Conservation (phyloP, 2,797 vertebrate species). For the Knipowitschia caucasica region DNA sequence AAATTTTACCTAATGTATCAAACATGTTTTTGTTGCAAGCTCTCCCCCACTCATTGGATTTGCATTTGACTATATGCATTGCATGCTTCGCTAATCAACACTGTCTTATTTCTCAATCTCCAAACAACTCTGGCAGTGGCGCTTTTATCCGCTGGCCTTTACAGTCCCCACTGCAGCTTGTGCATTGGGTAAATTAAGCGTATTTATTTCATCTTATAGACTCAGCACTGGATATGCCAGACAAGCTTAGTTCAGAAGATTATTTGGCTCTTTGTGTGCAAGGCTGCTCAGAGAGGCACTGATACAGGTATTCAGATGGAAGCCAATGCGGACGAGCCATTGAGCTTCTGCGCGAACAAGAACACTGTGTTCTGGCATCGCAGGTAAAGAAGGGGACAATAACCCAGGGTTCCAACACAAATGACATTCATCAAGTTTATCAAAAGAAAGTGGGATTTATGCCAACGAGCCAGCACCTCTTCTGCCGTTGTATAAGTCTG, state of each 20-base stretch:
- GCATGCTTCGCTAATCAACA: constrained; percentile 63
- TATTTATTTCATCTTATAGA: constrained; percentile 77
- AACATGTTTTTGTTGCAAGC: constrained; percentile 67
- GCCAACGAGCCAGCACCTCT: constrained; percentile 59
- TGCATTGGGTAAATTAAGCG: constrained; percentile 65
- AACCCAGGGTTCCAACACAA: constrained; percentile 66
- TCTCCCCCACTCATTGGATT: constrained; percentile 60
- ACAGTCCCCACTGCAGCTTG: constrained; percentile 40
- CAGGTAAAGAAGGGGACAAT: constrained; percentile 69
- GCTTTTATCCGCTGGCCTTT: constrained; percentile 69
- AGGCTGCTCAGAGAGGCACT: constrained; percentile 62
- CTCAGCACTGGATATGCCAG: constrained; percentile 73
- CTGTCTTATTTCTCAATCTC: constrained; percentile 63
- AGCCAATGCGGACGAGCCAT: constrained; percentile 62
- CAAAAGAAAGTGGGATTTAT: constrained; percentile 71
- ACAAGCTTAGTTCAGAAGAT: constrained; percentile 77
- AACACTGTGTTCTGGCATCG: constrained; percentile 68
- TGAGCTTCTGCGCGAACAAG: constrained; percentile 55
- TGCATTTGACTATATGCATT: constrained; percentile 61
- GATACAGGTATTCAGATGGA: constrained; percentile 72
- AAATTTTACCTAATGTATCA: constrained; percentile 72
- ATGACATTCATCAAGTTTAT: constrained; percentile 76
- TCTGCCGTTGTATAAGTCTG: constrained; percentile 54
- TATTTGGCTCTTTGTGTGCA: constrained; percentile 73
- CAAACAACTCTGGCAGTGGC: constrained; percentile 57